Evolutionary conservation across 2,888 invertebrate genomes (phyloP).

Genomic region (Phania funesta): DNA sequence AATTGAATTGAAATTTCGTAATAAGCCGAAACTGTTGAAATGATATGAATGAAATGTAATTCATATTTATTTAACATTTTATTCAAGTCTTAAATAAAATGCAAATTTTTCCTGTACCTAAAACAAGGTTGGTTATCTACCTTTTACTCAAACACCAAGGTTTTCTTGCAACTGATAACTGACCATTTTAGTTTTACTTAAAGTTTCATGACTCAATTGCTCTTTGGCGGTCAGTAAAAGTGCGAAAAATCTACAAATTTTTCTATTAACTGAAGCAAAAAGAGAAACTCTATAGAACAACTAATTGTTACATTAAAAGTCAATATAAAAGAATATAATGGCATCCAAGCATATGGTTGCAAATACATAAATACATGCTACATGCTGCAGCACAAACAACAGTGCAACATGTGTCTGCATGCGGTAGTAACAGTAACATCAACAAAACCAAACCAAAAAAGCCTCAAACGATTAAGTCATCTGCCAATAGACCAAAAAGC

Average conservation of each 20-base stretch:
- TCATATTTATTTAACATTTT: slow-evolving; percentile 25
- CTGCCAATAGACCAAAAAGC: slow-evolving; percentile 54
- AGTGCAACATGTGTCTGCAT: slow-evolving; percentile 51
- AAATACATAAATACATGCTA: slow-evolving; percentile 30
- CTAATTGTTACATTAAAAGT: slow-evolving; percentile 66
- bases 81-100: slow-evolving; percentile 29
- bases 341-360: slow-evolving; percentile 42
- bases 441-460: slow-evolving; percentile 52
- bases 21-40: slow-evolving; percentile 13
- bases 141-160: not conserved
- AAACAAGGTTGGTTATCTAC: not conserved
- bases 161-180: not conserved
- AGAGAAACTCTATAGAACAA: slow-evolving; percentile 31
- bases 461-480: slow-evolving; percentile 68
- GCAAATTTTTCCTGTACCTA: not conserved
- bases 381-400: slow-evolving; percentile 16
- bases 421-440: slow-evolving; percentile 3
- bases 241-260: slow-evolving; percentile 59
- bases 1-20: slow-evolving; percentile 37
- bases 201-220: slow-evolving; percentile 5
- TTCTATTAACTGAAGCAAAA: slow-evolving; percentile 43
- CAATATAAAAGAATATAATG: slow-evolving; percentile 63
- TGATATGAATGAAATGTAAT: slow-evolving; percentile 10
- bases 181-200: not conserved
- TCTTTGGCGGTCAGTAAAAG: slow-evolving; percentile 31